phyloP scores from a whole-genome alignment of 2,888 invertebrate species.

The Strigamia maritima region DNA sequence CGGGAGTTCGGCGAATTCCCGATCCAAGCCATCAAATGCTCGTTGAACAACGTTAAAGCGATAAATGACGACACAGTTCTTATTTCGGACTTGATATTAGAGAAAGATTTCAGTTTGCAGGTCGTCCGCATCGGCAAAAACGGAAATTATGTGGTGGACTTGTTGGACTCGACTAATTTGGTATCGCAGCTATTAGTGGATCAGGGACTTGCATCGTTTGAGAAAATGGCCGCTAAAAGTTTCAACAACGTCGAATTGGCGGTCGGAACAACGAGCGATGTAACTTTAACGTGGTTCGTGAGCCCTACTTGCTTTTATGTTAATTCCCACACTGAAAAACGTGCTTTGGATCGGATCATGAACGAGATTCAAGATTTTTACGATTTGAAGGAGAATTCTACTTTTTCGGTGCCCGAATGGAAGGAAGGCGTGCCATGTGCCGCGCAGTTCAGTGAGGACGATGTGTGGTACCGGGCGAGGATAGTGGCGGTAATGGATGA shows the following conservation, averaged over 20 bases:
- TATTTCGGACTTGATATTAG: constrained; percentile 38
- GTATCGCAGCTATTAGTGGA: not conserved
- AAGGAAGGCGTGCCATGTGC: constrained; percentile 41
- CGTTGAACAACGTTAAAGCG: constrained; percentile 40
- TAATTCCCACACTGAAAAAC: constrained; percentile 44
- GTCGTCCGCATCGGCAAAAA: not conserved
- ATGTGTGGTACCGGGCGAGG: constrained; percentile 30
- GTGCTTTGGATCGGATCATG: constrained; percentile 43
- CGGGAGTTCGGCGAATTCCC: constrained; percentile 45
- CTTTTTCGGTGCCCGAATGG: constrained; percentile 34
- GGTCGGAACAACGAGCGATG: constrained; percentile 29
- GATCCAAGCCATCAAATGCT: constrained; percentile 47
- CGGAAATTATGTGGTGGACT: not conserved
- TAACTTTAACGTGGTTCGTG: constrained; percentile 45
- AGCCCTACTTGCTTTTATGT: constrained; percentile 47
- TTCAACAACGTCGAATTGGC: not conserved
- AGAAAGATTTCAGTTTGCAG: constrained; percentile 35
- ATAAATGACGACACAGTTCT: no score
- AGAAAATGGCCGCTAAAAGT: not conserved
- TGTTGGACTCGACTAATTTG: not conserved
- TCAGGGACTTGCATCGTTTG: not conserved
- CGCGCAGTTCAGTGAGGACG: constrained; percentile 32
- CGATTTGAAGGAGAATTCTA: constrained; percentile 24
- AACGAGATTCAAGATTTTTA: constrained; percentile 41
- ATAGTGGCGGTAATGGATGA: not conserved